Conservation (phyloP, 2,888 invertebrate genomes). For the Rutpela maculata region DNA sequence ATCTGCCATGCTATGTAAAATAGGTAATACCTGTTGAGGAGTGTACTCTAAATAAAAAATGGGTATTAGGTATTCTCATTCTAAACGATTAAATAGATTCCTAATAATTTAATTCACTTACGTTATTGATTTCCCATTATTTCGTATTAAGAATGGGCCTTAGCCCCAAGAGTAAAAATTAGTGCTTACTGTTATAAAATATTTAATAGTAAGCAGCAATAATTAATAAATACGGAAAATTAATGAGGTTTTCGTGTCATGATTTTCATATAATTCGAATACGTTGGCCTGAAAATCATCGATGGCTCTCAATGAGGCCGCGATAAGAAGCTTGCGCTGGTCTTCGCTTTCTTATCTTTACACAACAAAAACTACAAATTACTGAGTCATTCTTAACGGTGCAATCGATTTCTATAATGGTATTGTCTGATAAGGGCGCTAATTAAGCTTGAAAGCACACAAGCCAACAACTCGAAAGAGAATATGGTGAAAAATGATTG, state of each 20-base stretch:
- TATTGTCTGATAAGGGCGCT: background rate
- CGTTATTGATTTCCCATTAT: too few species aligned
- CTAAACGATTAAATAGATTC: too few species aligned
- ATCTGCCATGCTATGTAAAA: too few species aligned
- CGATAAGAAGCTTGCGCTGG: conserved; percentile 2
- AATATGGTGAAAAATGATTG: background rate
- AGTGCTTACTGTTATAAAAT: too few species aligned
- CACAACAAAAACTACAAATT: conserved; percentile 7
- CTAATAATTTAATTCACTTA: too few species aligned
- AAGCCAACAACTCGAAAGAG: background rate
- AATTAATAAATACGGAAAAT: background rate
- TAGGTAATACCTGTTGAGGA: too few species aligned
- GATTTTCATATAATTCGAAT: background rate
- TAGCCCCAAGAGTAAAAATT: too few species aligned
- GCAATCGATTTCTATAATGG: background rate
- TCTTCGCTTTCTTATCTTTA: conserved; percentile 1
- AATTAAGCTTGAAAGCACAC: background rate
- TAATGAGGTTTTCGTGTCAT: background rate
- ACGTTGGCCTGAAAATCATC: background rate
- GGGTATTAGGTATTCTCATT: too few species aligned
- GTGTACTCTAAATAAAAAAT: too few species aligned
- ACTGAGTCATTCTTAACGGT: background rate
- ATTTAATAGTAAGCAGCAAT: too few species aligned
- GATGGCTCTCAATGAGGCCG: background rate
- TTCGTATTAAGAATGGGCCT: too few species aligned